Base-by-base conservation (phyloP, 2,888 invertebrate genomes). In the Dasypolia templi region DNA sequence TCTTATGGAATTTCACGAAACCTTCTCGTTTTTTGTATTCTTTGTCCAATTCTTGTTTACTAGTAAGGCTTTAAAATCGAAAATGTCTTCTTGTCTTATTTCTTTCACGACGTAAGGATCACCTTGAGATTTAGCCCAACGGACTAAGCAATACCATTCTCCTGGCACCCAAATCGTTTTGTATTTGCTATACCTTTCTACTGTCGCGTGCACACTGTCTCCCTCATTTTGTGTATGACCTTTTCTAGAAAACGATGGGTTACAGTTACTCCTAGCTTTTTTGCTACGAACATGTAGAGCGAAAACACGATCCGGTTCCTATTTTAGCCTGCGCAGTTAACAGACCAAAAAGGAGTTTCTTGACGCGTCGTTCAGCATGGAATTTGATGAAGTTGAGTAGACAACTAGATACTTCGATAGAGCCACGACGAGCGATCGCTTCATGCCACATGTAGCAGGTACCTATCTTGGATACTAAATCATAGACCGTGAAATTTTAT, bases 311-410 rank as follows among this genome's bases (percentile, higher is more conserved):
- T 39, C n/a, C 39, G 59, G n/a, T 59, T 39, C 17, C 7, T 67
- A 51, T 59, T 71, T 63, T 67, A 68, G 17, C 72, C 72, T 29
- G 66, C 61, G 22, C 76, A 76, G 35, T 75, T 66, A 55, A 71
- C 69, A 61, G 69, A 77, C 69, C 72, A 73, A 64, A 73, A 77
- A 44, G 39, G 39, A 59, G 39, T n/a, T 59, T n/a, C 59, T 59
- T 39, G n/a, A 39, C 59, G 35, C 59, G 14, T n/a, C 35, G n/a
- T 39, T 35, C 39, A n/a, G 22, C 35, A 58, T 58, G 58, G n/a
- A 59, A 39, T 59, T 59, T 59, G n/a, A 59, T 35, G 58, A 35
- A 59, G 58, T 59, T n/a, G 35, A 35, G 35, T n/a, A n/a, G n/a
- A n/a, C n/a, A n/a, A n/a, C n/a, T n/a, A n/a, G n/a, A n/a, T n/a